Base-by-base conservation (phyloP, 37 sponge, comb jelly and placozoan species). In the Theonella swinhoei region DNA sequence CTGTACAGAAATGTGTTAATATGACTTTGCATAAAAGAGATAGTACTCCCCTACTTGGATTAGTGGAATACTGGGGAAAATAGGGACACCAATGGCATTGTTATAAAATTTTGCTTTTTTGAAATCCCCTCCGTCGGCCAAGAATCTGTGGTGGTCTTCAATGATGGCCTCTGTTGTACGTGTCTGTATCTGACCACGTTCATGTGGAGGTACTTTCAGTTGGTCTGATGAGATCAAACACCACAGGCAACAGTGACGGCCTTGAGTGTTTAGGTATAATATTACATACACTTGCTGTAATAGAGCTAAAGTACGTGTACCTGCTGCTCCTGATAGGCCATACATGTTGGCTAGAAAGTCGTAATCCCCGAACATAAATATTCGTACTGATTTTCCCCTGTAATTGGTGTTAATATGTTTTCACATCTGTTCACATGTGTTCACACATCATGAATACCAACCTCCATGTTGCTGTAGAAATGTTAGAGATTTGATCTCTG, bases 181-280 rank as follows among this genome's bases (percentile, higher is more conserved):
- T 11, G 19, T 22, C 22, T 5, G n/a, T 25, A 34, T n/a, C 22
- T 38, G 11, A 5, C 39, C 41, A 24, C 65, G 39, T 11, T 20
- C 42, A 20, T 23, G 36, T 31, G 20, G 30, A 29, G 72, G 81
- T 17, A 40, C 1, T n/a, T 41, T 68, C 32, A 70, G 62, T 1
- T 82, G 24, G 31, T 72, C 63, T 59, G 62, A 9, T 70, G 47
- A 14, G 22, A 87, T 80, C 17, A 23, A 2, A 30, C 88, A 80
- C 81, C 76, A 87, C 32, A 87, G 39, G 36, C 88, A 86, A 40
- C 88, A 87, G 69, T 80, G 81, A 20, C 81, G 75, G 4, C 88
- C 88, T 87, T 66, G 0, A 39, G 37, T 34, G 29, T 26, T 22
- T 36, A 33, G 30, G 25, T 36, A 19, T 20, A 54, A 5, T 1